Conservation (phyloP, 2,113 vertebrate genomes). For the Ctenodactylus gundi region DNA sequence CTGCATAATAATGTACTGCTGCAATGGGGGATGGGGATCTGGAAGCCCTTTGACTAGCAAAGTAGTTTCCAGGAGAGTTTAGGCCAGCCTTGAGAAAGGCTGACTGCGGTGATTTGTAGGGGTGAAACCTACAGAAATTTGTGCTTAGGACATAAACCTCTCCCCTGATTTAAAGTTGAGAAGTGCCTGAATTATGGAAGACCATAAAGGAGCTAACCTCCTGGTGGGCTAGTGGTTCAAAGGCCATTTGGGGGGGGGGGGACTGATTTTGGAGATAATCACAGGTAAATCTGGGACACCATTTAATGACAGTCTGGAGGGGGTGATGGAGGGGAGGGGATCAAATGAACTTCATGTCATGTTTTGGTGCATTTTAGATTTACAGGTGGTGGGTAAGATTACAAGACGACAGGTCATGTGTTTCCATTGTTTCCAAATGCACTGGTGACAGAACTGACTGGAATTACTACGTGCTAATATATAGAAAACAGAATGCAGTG, state of each 20-base stretch:
- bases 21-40: constrained; percentile 16
- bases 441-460: background rate
- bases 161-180: background rate
- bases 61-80: constrained; percentile 38
- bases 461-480: background rate
- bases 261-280: constrained; percentile 16
- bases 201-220: background rate
- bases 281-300: constrained; percentile 15
- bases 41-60: constrained; percentile 4
- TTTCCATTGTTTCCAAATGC: background rate
- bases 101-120: constrained; percentile 1
- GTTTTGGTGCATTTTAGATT: background rate
- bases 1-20: constrained; percentile 56
- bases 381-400: background rate
- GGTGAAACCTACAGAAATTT: constrained; percentile 34
- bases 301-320: background rate
- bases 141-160: constrained; percentile 33
- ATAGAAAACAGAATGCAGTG: background rate
- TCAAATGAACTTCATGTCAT: background rate
- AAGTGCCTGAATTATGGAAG: background rate
- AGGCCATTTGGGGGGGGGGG: background rate
- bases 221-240: background rate
- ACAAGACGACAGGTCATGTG: background rate
- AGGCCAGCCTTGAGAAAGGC: background rate
- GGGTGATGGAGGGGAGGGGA: background rate